Evolutionary conservation across 1,140 invertebrate genomes (phyloP).

Genomic region (Danaus plexippus): DNA sequence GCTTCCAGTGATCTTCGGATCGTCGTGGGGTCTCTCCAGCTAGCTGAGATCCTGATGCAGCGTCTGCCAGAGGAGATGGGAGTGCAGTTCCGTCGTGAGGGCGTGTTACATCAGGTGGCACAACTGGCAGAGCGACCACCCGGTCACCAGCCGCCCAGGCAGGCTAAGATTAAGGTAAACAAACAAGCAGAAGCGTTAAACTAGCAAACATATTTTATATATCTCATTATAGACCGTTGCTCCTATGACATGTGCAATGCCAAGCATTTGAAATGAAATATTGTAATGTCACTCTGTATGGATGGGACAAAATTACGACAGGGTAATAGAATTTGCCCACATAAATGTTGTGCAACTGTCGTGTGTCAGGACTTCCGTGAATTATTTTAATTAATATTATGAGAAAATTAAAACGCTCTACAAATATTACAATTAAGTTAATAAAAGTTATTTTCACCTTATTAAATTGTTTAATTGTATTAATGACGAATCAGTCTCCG

Average conservation of each 20-base stretch:
- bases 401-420: too few species aligned
- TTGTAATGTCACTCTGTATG: background rate
- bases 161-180: conserved; percentile 41
- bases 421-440: too few species aligned
- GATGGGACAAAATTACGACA: background rate
- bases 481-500: conserved; percentile 35
- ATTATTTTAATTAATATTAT: too few species aligned
- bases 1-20: conserved; percentile 95
- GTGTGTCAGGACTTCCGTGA: too few species aligned
- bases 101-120: conserved; percentile 92
- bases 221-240: too few species aligned
- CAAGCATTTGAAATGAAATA: background rate
- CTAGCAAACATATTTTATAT: background rate
- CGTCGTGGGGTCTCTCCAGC: conserved; percentile 96
- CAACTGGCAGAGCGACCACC: conserved; percentile 77
- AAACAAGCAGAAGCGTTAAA: background rate
- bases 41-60: conserved; percentile 97
- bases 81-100: conserved; percentile 95
- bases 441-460: too few species aligned
- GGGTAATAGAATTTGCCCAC: too few species aligned
- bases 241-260: too few species aligned
- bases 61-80: conserved; percentile 95
- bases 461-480: conserved; percentile 1
- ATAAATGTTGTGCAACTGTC: too few species aligned
- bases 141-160: conserved; percentile 36